Evolutionary conservation across 2,797 vertebrate species (phyloP).

Genomic region (Hydrocynus forskahlii): DNA sequence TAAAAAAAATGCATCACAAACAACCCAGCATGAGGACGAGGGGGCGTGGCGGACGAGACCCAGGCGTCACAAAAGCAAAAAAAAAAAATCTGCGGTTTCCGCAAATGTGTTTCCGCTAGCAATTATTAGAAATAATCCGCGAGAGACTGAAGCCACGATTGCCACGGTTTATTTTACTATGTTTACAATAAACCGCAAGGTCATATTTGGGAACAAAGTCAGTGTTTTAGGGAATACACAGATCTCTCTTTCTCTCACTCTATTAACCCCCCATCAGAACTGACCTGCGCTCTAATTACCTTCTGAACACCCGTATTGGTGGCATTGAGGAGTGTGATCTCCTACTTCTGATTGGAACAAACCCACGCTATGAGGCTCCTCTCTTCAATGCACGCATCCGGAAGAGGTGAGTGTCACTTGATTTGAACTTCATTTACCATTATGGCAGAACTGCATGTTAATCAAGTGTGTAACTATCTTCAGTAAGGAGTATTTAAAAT

Average conservation of each 20-base stretch:
- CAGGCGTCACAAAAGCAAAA: too few relatives aligned
- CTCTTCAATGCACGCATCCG: conserved; percentile 94
- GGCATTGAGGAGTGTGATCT: conserved; percentile 94
- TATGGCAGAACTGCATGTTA: background rate
- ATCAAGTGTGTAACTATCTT: background rate
- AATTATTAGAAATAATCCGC: too few relatives aligned
- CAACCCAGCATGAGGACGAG: too few relatives aligned
- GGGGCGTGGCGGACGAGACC: too few relatives aligned
- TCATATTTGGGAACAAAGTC: background rate
- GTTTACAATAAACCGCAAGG: too few relatives aligned
- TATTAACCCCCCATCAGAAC: conserved; percentile 72
- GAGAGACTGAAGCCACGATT: too few relatives aligned
- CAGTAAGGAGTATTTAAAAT: background rate
- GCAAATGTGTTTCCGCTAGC: too few relatives aligned
- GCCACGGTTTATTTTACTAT: too few relatives aligned
- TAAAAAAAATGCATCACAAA: too few relatives aligned
- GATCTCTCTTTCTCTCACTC: background rate
- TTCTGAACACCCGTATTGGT: conserved; percentile 90
- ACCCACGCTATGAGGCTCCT: conserved; percentile 95
- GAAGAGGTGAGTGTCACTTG: conserved; percentile 69
- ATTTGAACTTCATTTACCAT: background rate
- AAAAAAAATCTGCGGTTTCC: too few relatives aligned
- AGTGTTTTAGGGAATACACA: background rate
- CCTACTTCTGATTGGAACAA: conserved; percentile 91
- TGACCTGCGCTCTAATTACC: conserved; percentile 95